These are phyloP conservation scores for Megamerina dolium DNA, from an alignment of 2,888 invertebrate genomes.

Conservation along the genomic window DNA sequence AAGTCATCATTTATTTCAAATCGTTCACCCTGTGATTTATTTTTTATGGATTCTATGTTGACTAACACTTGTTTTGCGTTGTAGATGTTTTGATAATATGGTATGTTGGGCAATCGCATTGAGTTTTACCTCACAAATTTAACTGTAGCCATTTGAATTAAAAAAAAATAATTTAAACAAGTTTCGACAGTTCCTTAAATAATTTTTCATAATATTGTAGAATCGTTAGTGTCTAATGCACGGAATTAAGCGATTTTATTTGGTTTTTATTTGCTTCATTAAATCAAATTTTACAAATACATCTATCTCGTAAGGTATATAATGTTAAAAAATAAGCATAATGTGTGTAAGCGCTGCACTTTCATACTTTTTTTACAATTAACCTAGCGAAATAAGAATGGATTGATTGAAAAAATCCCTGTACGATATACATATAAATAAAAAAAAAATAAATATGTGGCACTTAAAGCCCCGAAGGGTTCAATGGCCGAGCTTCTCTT, in stretches of 20 bases:
- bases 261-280: too few species aligned
- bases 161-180: constrained; percentile 1
- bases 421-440: too few species aligned
- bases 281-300: too few species aligned
- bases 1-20: background rate
- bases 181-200: constrained; percentile 4
- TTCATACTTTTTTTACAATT: too few species aligned
- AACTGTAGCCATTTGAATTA: background rate
- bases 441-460: too few species aligned
- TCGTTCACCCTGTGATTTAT: constrained; percentile 1
- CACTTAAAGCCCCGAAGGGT: too few species aligned
- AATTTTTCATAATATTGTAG: background rate
- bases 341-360: too few species aligned
- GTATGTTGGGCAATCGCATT: constrained; percentile 2
- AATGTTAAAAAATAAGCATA: too few species aligned
- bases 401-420: too few species aligned
- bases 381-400: too few species aligned
- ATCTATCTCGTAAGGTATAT: too few species aligned
- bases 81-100: background rate
- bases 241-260: constrained; percentile 1
- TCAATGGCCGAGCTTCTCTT: too few species aligned
- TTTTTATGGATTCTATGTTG: constrained; percentile 1
- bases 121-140: constrained; percentile 1
- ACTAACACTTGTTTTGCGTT: constrained; percentile 2
- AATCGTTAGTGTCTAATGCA: constrained; percentile 1